Conservation (phyloP, 2,113 vertebrate species). For the Cochlearius cochlearius region DNA sequence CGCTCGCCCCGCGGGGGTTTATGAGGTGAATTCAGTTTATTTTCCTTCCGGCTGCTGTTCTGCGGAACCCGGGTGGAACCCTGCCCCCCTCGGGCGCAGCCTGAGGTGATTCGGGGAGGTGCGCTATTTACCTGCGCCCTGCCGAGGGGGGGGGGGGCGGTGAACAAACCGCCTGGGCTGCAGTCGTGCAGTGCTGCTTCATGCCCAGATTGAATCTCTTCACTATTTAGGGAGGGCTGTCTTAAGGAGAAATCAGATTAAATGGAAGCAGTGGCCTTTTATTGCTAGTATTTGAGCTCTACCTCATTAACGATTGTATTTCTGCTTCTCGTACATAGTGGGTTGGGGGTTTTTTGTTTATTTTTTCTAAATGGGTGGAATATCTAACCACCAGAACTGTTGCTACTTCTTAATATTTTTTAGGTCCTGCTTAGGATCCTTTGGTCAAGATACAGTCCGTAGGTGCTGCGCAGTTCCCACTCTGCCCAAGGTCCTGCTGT, state of each 20-base stretch:
- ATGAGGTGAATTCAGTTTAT: background rate
- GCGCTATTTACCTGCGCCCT: rapidly evolving
- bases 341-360: background rate
- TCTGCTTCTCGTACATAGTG: background rate
- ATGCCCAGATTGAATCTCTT: background rate
- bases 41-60: background rate
- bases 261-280: background rate
- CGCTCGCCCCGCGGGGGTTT: rapidly evolving
- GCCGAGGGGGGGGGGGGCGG: too few species aligned
- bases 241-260: background rate
- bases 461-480: background rate
- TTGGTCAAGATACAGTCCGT: too few species aligned
- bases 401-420: background rate
- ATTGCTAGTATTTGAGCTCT: background rate
- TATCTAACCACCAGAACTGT: background rate
- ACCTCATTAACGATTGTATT: background rate
- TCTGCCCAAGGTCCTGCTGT: background rate
- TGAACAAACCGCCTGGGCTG: rapidly evolving
- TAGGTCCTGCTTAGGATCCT: background rate
- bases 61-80: background rate
- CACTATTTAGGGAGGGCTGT: background rate
- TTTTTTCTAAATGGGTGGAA: background rate
- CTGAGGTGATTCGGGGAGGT: background rate
- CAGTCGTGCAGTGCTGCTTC: rapidly evolving
- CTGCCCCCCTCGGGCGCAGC: rapidly evolving